Evolutionary conservation across 2,113 vertebrate genomes (phyloP).

Genomic region (Scolopax mira): DNA sequence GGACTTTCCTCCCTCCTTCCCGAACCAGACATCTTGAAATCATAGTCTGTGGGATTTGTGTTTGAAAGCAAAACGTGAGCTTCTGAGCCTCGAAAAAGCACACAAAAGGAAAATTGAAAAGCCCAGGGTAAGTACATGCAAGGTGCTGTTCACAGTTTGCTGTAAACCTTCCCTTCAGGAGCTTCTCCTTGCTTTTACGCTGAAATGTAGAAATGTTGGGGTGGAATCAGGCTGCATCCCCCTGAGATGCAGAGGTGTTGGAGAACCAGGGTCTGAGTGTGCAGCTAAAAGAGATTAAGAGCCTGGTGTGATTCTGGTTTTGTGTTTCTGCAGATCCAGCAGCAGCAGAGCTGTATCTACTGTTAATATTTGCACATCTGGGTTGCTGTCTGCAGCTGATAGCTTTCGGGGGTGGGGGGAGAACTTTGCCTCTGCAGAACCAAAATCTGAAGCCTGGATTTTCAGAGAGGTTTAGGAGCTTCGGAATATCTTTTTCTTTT

Average conservation of each 20-base stretch:
- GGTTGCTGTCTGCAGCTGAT: neutral
- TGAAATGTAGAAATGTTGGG: neutral
- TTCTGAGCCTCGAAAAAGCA: neutral
- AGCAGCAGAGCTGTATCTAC: neutral
- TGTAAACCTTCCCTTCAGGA: neutral
- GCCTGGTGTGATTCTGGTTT: neutral
- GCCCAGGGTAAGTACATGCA: neutral
- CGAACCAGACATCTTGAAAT: neutral
- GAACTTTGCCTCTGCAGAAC: neutral
- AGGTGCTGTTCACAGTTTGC: neutral
- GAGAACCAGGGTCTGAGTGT: neutral
- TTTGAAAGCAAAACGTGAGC: conserved; percentile 2
- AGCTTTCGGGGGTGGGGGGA: neutral
- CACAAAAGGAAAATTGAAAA: neutral
- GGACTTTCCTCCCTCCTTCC: conserved; percentile 1
- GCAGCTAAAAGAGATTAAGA: neutral
- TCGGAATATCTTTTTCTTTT: neutral
- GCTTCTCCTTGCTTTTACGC: neutral
- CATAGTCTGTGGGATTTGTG: neutral
- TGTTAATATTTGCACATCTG: neutral
- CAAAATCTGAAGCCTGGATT: neutral
- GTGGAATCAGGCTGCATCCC: neutral
- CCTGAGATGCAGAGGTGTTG: neutral
- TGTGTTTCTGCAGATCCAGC: neutral
- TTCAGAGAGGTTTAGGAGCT: neutral